A percentile compares a stretch with the other conserved stretches of the same genome.
Evolutionary conservation across 2,888 invertebrate species (phyloP).

Genomic region (Aphidius colemani): DNA sequence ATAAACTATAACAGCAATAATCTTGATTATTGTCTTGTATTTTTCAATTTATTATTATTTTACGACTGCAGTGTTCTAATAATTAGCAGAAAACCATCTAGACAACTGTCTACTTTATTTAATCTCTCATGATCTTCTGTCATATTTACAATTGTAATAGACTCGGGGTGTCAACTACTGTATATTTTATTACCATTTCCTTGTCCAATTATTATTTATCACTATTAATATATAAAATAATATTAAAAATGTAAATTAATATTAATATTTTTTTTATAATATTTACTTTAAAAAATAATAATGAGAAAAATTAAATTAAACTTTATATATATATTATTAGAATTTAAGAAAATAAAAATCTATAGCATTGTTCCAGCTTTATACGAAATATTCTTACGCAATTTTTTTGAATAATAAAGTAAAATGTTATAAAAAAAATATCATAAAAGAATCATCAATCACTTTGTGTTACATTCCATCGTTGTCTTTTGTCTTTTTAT

Average conservation of each 20-base stretch:
- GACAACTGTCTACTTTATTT: not conserved
- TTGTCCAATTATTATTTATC: too few species aligned
- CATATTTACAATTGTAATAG: constrained; percentile 17
- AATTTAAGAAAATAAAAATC: too few species aligned
- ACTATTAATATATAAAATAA: too few species aligned
- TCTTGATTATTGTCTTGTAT: constrained; percentile 6
- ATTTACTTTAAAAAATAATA: too few species aligned
- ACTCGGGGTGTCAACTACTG: not conserved
- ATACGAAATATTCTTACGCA: not conserved
- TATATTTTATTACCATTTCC: too few species aligned
- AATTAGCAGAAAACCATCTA: constrained; percentile 34
- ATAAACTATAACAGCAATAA: not conserved
- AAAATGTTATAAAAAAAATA: not conserved
- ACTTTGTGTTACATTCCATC: constrained; percentile 7
- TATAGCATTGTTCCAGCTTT: not conserved
- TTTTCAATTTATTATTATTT: constrained; percentile 19
- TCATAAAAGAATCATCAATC: constrained; percentile 6
- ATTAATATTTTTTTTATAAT: too few species aligned
- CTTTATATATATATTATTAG: too few species aligned
- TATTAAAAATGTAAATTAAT: too few species aligned
- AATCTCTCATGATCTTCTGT: constrained; percentile 6
- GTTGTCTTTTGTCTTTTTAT: constrained; percentile 8
- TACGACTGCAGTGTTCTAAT: constrained; percentile 32
- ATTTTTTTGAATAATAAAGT: not conserved
- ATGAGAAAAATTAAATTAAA: too few species aligned